phyloP scores from a whole-genome alignment of 1,140 invertebrate species.

The Drosophila bocki region DNA sequence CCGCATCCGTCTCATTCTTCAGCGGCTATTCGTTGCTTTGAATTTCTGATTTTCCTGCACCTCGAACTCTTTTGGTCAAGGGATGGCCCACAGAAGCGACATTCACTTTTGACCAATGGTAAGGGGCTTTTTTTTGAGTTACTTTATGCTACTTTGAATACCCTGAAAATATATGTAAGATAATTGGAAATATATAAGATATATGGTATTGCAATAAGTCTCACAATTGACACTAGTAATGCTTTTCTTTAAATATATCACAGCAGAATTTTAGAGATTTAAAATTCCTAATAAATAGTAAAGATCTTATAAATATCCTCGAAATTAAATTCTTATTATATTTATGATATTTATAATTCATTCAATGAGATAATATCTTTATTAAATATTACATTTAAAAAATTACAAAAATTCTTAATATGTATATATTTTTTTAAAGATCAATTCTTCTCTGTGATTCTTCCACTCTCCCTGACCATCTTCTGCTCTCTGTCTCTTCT shows the following conservation, averaged over 20 bases:
- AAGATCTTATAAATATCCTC: too few relatives aligned
- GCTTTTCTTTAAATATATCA: too few relatives aligned
- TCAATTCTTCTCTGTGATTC: conserved; percentile 7
- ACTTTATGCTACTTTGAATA: background rate
- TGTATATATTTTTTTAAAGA: background rate
- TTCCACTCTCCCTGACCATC: conserved; percentile 2
- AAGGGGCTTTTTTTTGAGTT: background rate
- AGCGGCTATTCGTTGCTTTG: conserved; percentile 34
- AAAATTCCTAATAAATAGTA: too few relatives aligned
- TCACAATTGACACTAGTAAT: too few relatives aligned
- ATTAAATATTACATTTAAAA: too few relatives aligned
- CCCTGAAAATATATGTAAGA: background rate
- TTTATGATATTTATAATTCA: too few relatives aligned
- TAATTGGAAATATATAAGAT: too few relatives aligned
- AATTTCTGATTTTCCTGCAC: conserved; percentile 55
- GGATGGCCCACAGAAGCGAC: conserved; percentile 38
- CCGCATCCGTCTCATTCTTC: conserved; percentile 6
- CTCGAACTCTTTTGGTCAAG: conserved; percentile 60
- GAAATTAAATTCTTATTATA: too few relatives aligned
- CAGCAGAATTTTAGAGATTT: too few relatives aligned
- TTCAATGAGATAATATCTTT: too few relatives aligned
- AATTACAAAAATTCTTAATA: too few relatives aligned
- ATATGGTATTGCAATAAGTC: too few relatives aligned
- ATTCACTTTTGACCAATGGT: conserved; percentile 62
- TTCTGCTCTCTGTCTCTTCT: conserved; percentile 11